Evolutionary conservation across 2,797 vertebrate genomes (phyloP).

Genomic region (Melanotaenia trifasciata): DNA sequence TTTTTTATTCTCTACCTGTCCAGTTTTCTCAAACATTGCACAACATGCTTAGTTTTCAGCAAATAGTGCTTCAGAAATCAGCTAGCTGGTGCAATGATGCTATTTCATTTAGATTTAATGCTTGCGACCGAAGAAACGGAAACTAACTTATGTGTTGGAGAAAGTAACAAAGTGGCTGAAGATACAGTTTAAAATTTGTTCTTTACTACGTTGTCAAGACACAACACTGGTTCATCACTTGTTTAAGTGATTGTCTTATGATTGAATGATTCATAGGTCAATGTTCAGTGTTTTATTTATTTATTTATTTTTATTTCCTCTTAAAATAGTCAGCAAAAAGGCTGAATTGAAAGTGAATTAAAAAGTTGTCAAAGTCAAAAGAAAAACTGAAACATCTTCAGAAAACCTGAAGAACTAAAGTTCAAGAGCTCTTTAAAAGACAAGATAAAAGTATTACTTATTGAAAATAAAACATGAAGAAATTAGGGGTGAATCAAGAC

Average conservation of each 20-base stretch:
- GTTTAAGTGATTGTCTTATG: neutral
- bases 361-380: neutral
- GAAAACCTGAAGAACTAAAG: neutral
- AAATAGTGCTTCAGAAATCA: neutral
- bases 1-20: neutral
- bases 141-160: neutral
- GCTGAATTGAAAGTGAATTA: neutral
- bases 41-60: neutral
- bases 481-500: neutral
- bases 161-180: neutral
- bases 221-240: neutral
- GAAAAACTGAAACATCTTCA: neutral
- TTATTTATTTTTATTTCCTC: neutral
- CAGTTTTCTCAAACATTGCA: neutral
- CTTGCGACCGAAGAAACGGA: neutral
- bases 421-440: neutral
- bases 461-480: neutral
- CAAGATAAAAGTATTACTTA: neutral
- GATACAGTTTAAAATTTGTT: neutral
- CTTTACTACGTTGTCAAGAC: neutral
- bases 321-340: neutral
- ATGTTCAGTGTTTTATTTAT: neutral
- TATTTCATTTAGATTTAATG: neutral
- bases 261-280: neutral
- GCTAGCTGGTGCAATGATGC: neutral